Evolutionary conservation across 2,888 invertebrate genomes (phyloP), one percentile per base, ranked within the genome.

Genomic region (Pseudoips prasinana): DNA sequence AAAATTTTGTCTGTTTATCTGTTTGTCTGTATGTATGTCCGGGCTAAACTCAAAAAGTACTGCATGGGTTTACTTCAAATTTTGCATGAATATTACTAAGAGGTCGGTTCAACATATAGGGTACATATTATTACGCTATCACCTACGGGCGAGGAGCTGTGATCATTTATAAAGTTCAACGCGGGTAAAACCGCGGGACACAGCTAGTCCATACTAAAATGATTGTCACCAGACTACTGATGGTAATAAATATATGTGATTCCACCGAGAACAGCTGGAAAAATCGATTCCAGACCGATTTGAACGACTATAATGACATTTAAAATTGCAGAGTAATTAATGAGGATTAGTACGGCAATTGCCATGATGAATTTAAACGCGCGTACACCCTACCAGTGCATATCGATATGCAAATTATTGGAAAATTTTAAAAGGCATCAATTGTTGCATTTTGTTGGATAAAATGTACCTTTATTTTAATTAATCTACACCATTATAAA

Each of bases 211-310:
- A 25, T 46, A 34, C 44, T 49, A 26, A 60, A 59, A 50, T 37
- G 43, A 64, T 65, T 67, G 83, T 75, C 78, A 83, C 81, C 73
- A 64, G 64, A 75, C 58, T 56, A 38, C 10, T 30, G 47, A 51
- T 65, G 71, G 77, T 84, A 83, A 85, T 79, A 71, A 83, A 85
- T 79, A 71, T 78, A 83, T 81, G 75, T 76, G 64, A 69, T 58
- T 59, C 65, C 69, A 72, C 62, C 67, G 65, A 65, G 39, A 39
- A 51, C 48, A 45, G 34, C 48, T 58, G 60, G 74, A 83, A 80
- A 83, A 85, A 82, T 84, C 83, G 83, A 83, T 86, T 66, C 58
- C 71, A 69, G 71, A 74, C 76, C 76, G 73, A 81, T 85, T 84
- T 84, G 77, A 69, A 67, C 59, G 67, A 70, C 71, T 71, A 73